Conservation (phyloP, 2,797 vertebrate species). For the Cynodonichthys magdalenae region DNA sequence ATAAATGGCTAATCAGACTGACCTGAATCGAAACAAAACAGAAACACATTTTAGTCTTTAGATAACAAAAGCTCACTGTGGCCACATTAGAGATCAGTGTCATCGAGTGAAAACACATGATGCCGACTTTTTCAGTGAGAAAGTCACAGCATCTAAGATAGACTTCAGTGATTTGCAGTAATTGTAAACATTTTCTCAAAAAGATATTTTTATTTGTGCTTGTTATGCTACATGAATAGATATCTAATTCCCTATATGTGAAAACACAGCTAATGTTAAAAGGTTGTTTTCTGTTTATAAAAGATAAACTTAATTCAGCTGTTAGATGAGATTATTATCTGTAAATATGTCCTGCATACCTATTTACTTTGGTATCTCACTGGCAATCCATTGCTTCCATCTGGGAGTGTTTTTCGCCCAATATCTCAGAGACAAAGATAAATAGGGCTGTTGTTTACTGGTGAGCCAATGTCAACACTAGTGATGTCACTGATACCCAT, state of each 20-base stretch:
- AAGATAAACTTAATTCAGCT: constrained; percentile 51
- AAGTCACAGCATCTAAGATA: constrained; percentile 36
- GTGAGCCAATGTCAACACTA: constrained; percentile 64
- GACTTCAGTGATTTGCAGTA: constrained; percentile 10
- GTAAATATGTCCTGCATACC: constrained; percentile 69
- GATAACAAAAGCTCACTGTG: constrained; percentile 11
- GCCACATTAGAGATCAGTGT: constrained; percentile 42
- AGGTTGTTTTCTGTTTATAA: constrained; percentile 46
- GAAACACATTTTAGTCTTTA: background rate
- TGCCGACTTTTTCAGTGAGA: constrained; percentile 12
- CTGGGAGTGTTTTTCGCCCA: constrained; percentile 70
- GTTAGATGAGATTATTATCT: constrained; percentile 78
- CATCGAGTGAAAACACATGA: constrained; percentile 25
- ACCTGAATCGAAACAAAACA: background rate
- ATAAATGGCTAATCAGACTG: background rate
- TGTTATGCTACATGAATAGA: constrained; percentile 12
- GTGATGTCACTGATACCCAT: constrained; percentile 76
- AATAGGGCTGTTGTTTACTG: constrained; percentile 73
- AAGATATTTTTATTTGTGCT: constrained; percentile 2
- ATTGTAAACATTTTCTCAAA: constrained; percentile 9
- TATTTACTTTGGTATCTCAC: constrained; percentile 70
- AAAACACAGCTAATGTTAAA: constrained; percentile 18
- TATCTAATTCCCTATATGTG: constrained; percentile 5
- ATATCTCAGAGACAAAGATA: constrained; percentile 66
- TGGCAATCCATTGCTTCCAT: constrained; percentile 60